Base-by-base conservation (phyloP, 2,888 invertebrate species). In the Drosophila neotestacea region DNA sequence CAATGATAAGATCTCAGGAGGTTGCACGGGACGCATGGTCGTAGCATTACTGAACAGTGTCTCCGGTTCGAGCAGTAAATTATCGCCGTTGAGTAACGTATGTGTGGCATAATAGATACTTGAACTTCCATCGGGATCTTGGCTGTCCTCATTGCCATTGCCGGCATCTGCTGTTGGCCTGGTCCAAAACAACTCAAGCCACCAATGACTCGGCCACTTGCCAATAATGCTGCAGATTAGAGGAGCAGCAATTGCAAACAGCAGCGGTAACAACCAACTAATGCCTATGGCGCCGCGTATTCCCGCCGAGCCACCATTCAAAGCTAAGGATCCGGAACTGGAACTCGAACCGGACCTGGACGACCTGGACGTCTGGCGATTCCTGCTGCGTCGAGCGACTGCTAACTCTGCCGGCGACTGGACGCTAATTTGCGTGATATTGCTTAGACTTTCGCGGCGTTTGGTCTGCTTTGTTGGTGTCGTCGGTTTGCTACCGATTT, bases 141-240 rank as follows among this genome's bases (percentile, higher is more conserved):
- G 36, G 2, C 44, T 44, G n/a, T 55, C 65, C 38, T 63, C 58
- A 9, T 54, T 27, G n/a, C 16, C 50, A 32, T 16, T 22, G 13
- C 32, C 13, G 28, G 28, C 41, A 30, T 77, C 85, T 93, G 70
- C 50, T 11, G 77, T 38, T 16, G 38, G 78, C 34, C 48, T 44
- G 22, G 61, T 69, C 83, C 71, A 77, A 0, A 81, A 80, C 65
- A 93, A 93, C 70, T 94, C 93, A 73, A 95, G 91, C 95, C 95
- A 95, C 95, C 95, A 95, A 50, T 95, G 90, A n/a, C 88, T 87
- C 72, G 93, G 92, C 91, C 92, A 92, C 80, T 92, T 91, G 72
- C 91, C 92, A 75, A 92, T 91, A 68, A 93, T 93, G 79, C 91
- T 91, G 85, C 92, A 92, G 74, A 93, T 92, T 71, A 93, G 90